phyloP scores from a whole-genome alignment of 1,140 invertebrate species.

The Camponotus floridanus region DNA sequence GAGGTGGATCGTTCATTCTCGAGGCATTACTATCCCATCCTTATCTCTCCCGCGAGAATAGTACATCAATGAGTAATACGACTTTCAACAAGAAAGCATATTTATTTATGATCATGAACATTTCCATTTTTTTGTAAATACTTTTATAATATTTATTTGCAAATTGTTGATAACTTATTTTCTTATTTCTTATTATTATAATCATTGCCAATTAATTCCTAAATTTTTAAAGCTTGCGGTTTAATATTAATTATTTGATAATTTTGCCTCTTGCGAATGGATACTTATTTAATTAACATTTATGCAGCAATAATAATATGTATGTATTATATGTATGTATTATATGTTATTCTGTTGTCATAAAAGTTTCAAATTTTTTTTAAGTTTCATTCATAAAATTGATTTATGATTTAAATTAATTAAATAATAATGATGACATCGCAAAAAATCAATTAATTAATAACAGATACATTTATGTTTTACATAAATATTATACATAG shows the following conservation, averaged over 20 bases:
- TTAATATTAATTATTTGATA: constrained; percentile 23
- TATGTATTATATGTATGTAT: neutral
- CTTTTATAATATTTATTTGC: neutral
- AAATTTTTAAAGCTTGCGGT: neutral
- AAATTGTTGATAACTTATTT: constrained; percentile 14
- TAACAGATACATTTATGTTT: neutral
- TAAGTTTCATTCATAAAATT: neutral
- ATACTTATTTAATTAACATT: neutral
- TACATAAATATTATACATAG: neutral
- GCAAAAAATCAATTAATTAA: constrained; percentile 12
- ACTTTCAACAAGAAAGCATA: constrained; percentile 24
- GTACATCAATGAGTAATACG: neutral
- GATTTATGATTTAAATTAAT: neutral
- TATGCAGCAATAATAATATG: neutral
- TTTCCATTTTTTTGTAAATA: neutral
- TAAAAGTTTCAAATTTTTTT: neutral
- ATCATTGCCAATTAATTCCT: neutral
- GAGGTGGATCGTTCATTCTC: constrained; percentile 32
- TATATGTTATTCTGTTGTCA: neutral
- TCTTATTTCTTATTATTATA: neutral
- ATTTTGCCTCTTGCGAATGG: neutral
- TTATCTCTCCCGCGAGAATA: neutral
- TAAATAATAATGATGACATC: constrained; percentile 23
- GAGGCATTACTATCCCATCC: neutral
- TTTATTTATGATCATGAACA: neutral